phyloP scores from a whole-genome alignment of 1,140 invertebrate species.

The Drosophila nasuta region DNA sequence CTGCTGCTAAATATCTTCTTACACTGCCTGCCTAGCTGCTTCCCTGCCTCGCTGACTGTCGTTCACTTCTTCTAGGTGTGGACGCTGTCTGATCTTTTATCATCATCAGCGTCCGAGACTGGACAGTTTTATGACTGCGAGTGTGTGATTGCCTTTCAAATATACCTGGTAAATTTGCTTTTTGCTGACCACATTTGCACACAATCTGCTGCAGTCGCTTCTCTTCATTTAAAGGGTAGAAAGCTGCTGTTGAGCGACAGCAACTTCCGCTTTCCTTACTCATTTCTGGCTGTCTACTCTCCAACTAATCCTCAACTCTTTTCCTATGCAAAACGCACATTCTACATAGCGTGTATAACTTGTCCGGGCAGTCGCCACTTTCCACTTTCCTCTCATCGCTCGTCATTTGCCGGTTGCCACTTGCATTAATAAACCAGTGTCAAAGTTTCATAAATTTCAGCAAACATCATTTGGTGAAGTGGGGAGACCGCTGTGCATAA shows the following conservation, averaged over 20 bases:
- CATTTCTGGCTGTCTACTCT: slow-evolving; percentile 49
- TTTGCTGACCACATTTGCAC: neutral
- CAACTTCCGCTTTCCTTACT: slow-evolving; percentile 74
- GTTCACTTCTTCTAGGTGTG: slow-evolving; percentile 60
- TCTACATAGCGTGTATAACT: slow-evolving; percentile 43
- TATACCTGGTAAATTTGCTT: neutral
- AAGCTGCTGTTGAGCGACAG: slow-evolving; percentile 50
- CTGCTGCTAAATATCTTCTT: slow-evolving; percentile 15
- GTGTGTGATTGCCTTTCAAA: neutral
- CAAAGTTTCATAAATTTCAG: slow-evolving; percentile 73
- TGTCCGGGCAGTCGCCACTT: slow-evolving; percentile 47
- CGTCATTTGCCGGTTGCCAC: slow-evolving; percentile 17
- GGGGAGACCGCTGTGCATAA: slow-evolving; percentile 22
- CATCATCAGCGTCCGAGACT: slow-evolving; percentile 69
- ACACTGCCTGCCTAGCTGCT: neutral
- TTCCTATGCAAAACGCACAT: slow-evolving; percentile 49
- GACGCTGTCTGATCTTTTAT: slow-evolving; percentile 74
- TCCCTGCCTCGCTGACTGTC: slow-evolving; percentile 36
- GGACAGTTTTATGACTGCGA: slow-evolving; percentile 66
- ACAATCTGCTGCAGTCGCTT: slow-evolving; percentile 38
- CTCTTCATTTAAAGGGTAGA: slow-evolving; percentile 1
- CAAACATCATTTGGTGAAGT: slow-evolving; percentile 48
- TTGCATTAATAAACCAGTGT: slow-evolving; percentile 79
- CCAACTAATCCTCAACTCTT: slow-evolving; percentile 20
- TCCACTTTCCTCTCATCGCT: neutral